Evolutionary conservation across 2,797 vertebrate genomes (phyloP), one percentile per base, ranked within the genome.

Genomic region (Schizopygopsis pylzovi): DNA sequence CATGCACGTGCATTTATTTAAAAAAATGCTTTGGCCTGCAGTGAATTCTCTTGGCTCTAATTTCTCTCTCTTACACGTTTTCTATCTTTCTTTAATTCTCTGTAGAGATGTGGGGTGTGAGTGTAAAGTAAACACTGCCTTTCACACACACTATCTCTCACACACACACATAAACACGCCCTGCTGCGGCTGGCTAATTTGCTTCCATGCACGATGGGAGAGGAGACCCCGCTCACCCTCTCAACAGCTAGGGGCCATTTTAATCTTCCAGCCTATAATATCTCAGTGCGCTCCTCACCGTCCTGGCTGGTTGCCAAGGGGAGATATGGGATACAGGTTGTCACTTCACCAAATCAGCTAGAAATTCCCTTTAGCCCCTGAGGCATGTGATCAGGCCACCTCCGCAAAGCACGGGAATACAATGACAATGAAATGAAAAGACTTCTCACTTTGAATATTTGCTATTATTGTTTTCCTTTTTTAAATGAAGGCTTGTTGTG

Each of bases 261-360:
- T 87, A 86, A 89, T 89, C 83, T 88, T 85, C 81, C 68, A 87
- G 83, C 54, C 52, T 82, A 75, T 88, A 87, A 85, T 68, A 70
- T 87, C 77, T 61, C 78, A 33, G 43, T 39, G 10, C n/a, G 6
- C 45, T 73, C 81, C 56, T 81, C 45, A 13, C 11, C 11, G 28
- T 81, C 45, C 65, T 79, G 82, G 84, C 75, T 79, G 70, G 84
- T 82, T 87, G 83, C 84, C 81, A 86, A 78, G 33, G 84, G 63
- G 56, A 71, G 80, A 70, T 56, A 56, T 65, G 76, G 56, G 81
- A 79, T 54, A 79, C 65, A 73, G 76, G 81, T 87, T 87, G 86
- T 81, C 67, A 82, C 83, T 86, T 81, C 79, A 77, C 71, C 47
- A 84, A 71, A 71, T 65, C 81, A 63, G 86, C 76, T 70, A 80